Conservation (phyloP, 1,140 invertebrate genomes). For the Halesus radiatus region DNA sequence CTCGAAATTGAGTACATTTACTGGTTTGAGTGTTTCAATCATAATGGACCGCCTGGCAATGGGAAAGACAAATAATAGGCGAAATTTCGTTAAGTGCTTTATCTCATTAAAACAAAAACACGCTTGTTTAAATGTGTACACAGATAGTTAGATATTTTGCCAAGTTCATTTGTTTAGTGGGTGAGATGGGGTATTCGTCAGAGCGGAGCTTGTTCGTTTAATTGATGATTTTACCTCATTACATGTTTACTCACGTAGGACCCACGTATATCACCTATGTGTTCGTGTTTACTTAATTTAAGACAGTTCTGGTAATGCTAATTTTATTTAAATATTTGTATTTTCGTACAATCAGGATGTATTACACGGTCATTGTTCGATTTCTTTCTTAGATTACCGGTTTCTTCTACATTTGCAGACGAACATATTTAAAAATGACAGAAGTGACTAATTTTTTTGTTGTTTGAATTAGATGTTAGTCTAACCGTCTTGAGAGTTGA, state of each 20-base stretch:
- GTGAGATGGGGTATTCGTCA: not conserved
- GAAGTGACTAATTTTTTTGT: too few species aligned
- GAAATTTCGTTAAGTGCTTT: constrained; percentile 16
- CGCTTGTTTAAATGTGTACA: constrained; percentile 9
- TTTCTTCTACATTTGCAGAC: too few species aligned
- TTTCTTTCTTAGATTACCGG: too few species aligned
- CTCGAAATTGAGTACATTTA: constrained; percentile 17
- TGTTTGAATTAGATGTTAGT: too few species aligned
- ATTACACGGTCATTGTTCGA: too few species aligned
- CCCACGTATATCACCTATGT: not conserved
- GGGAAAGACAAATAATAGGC: not conserved
- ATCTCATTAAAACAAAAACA: not conserved
- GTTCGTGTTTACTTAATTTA: not conserved
- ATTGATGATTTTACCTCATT: not conserved
- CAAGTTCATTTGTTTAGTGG: not conserved
- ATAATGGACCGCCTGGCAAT: not conserved
- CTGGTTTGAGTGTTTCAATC: not conserved
- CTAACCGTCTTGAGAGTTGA: too few species aligned
- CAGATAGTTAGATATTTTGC: not conserved
- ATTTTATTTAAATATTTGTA: constrained; percentile 2
- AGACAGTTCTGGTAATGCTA: not conserved
- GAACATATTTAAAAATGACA: too few species aligned
- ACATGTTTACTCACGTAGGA: not conserved
- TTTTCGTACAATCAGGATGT: not conserved
- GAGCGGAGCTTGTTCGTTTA: not conserved